These are phyloP conservation scores for Vultur gryphus DNA, from an alignment of 2,797 vertebrate genomes.

Conservation along the genomic window DNA sequence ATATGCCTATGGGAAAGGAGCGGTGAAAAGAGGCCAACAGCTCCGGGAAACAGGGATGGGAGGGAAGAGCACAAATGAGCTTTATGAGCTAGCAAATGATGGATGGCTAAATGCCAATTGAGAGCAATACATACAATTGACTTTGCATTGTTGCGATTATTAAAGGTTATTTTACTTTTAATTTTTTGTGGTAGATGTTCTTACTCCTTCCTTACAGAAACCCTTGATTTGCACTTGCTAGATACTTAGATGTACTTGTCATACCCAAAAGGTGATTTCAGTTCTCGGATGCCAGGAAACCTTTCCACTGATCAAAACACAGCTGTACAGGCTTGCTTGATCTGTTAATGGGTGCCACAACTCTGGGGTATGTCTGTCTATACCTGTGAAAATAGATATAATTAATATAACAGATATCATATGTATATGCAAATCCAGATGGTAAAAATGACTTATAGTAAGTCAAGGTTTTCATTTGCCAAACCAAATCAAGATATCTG, in stretches of 20 bases:
- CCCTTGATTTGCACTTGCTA: constrained; percentile 72
- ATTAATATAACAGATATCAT: constrained; percentile 79
- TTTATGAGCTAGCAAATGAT: constrained; percentile 21
- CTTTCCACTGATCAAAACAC: constrained; percentile 81
- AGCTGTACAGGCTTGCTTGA: constrained; percentile 71
- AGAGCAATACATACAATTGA: neutral
- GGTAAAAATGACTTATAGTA: constrained; percentile 57
- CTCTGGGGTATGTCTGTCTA: constrained; percentile 66
- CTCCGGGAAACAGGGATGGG: neutral
- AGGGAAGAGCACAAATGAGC: neutral
- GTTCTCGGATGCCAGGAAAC: constrained; percentile 72
- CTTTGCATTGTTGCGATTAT: constrained; percentile 23
- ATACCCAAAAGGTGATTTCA: constrained; percentile 75
- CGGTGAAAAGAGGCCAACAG: neutral
- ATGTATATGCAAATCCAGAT: constrained; percentile 67
- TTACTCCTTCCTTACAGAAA: constrained; percentile 59
- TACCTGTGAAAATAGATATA: constrained; percentile 80
- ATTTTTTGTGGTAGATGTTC: constrained; percentile 62
- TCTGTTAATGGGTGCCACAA: constrained; percentile 71
- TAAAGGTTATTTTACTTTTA: constrained; percentile 67
- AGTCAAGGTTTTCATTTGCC: constrained; percentile 46
- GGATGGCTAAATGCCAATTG: neutral
- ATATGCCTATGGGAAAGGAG: neutral
- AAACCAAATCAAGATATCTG: neutral
- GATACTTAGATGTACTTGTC: constrained; percentile 69